Evolutionary conservation across 64 coral and sea anemone genomes (phyloP).

Genomic region (Pachyseris speciosa): DNA sequence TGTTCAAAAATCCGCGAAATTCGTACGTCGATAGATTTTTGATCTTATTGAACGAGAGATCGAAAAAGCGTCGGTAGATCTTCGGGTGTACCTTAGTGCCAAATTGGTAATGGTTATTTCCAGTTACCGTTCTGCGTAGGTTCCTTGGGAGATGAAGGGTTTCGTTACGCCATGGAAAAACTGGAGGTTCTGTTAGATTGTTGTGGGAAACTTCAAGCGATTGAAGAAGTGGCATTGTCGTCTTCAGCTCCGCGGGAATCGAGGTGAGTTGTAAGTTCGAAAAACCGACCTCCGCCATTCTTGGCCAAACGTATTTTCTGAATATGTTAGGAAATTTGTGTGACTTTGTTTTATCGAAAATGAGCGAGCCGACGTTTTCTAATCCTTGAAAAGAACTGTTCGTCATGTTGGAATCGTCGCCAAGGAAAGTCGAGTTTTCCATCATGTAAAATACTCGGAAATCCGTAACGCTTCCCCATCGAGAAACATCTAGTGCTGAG

Average conservation of each 20-base stretch:
- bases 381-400: neutral
- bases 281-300: constrained; percentile 73
- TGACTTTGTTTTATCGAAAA: neutral
- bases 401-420: neutral
- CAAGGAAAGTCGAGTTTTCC: neutral
- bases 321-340: constrained; percentile 19
- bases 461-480: constrained; percentile 40
- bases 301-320: constrained; percentile 30
- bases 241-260: constrained; percentile 28
- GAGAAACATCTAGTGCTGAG: neutral
- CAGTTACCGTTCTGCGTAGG: constrained; percentile 24
- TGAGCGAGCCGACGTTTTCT: constrained; percentile 34
- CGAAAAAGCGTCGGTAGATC: constrained; percentile 76
- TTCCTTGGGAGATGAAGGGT: constrained; percentile 53
- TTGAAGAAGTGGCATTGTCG: constrained; percentile 70
- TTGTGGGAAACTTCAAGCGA: constrained; percentile 53
- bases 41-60: constrained; percentile 70
- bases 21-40: constrained; percentile 41
- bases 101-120: constrained; percentile 68
- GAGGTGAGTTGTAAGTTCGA: constrained; percentile 6
- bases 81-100: constrained; percentile 30
- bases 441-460: constrained; percentile 12
- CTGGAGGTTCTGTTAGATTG: constrained; percentile 48
- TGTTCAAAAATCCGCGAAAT: constrained; percentile 67
- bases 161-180: constrained; percentile 70